phyloP scores from a whole-genome alignment of 2,888 invertebrate species.

The Reticulitermes lucifugus region DNA sequence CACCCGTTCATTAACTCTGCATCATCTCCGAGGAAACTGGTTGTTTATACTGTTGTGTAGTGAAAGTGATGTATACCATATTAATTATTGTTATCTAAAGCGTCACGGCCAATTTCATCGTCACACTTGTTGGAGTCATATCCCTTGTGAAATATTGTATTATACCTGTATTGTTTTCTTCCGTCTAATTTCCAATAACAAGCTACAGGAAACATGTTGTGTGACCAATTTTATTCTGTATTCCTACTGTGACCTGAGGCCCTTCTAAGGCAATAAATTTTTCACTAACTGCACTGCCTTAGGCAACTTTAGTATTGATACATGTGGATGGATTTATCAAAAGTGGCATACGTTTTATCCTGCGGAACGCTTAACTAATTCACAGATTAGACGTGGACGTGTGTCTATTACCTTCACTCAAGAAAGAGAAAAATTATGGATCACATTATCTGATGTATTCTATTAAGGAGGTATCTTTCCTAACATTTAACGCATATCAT shows the following conservation, averaged over 20 bases:
- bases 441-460: no score
- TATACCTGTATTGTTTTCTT: not conserved
- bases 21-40: not conserved
- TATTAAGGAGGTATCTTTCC: no score
- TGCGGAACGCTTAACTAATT: no score
- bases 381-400: no score
- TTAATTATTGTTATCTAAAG: slow-evolving; percentile 25
- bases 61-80: slow-evolving; percentile 8
- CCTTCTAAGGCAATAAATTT: not conserved
- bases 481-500: no score
- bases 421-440: no score
- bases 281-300: not conserved
- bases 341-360: no score
- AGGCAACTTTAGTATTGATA: no score
- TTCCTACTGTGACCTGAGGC: not conserved
- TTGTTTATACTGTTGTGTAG: not conserved
- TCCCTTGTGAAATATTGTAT: not conserved
- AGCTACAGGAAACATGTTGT: not conserved
- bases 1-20: no score
- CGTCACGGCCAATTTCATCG: slow-evolving; percentile 30
- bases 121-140: not conserved
- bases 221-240: not conserved
- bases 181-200: not conserved
- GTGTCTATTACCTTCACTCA: no score
- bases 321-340: no score